A percentile compares a stretch with the other conserved stretches of the same genome.
phyloP scores from a whole-genome alignment of 2,797 vertebrate species.

The Coilia nasus region DNA sequence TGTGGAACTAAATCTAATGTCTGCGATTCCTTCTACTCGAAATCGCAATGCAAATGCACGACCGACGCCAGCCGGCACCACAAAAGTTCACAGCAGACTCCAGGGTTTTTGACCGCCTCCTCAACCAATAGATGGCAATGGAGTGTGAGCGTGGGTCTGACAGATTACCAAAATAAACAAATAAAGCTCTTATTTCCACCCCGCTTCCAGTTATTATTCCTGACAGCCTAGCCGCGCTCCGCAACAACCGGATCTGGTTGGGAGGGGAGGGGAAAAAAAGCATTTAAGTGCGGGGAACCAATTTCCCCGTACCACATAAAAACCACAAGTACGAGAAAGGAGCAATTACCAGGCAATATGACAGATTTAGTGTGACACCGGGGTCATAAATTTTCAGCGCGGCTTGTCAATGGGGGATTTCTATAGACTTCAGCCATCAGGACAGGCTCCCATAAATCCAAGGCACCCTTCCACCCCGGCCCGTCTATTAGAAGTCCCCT shows the following conservation, averaged over 20 bases:
- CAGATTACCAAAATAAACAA: slow-evolving; percentile 35
- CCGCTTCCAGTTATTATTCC: slow-evolving; percentile 27
- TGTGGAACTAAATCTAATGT: too few relatives aligned
- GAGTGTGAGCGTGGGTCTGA: background rate
- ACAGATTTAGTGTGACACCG: slow-evolving; percentile 51
- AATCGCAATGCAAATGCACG: too few relatives aligned
- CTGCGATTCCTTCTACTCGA: too few relatives aligned
- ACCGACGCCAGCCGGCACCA: too few relatives aligned
- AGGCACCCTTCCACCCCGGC: slow-evolving; percentile 29
- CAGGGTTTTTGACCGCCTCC: background rate
- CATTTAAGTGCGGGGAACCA: slow-evolving; percentile 42
- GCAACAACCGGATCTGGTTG: slow-evolving; percentile 37
- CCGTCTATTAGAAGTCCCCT: slow-evolving; percentile 47
- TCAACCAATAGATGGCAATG: slow-evolving; percentile 15
- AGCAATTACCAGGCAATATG: slow-evolving; percentile 56
- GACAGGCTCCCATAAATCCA: slow-evolving; percentile 44
- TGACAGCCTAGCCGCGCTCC: slow-evolving; percentile 25
- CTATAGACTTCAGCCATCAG: slow-evolving; percentile 41
- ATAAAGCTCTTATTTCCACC: slow-evolving; percentile 10
- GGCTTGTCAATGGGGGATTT: slow-evolving; percentile 44
- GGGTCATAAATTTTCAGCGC: slow-evolving; percentile 49
- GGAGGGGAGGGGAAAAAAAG: background rate
- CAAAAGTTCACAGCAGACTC: too few relatives aligned
- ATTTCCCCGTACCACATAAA: slow-evolving; percentile 45
- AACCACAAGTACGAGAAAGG: slow-evolving; percentile 43